Conservation (phyloP, 2,113 vertebrate genomes). For the Thryonomys swinderianus region DNA sequence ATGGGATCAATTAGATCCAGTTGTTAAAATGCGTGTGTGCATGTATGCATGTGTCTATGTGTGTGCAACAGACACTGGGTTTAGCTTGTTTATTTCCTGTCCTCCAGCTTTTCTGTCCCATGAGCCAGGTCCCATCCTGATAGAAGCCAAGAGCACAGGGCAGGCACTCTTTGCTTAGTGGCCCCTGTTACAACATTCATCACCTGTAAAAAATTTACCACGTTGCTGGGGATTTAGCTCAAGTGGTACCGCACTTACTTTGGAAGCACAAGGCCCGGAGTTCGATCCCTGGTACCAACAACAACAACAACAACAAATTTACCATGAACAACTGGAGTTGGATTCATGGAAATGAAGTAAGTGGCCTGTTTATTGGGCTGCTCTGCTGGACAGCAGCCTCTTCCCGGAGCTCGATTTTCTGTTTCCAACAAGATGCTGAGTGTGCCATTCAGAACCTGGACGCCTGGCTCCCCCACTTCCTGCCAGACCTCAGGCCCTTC, state of each 20-base stretch:
- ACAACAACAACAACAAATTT: too few species aligned
- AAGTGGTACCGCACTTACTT: too few species aligned
- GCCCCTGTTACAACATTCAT: neutral
- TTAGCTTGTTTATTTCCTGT: neutral
- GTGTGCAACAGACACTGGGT: neutral
- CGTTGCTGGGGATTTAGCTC: too few species aligned
- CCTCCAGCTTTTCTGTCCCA: neutral
- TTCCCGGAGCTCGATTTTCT: neutral
- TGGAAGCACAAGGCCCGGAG: too few species aligned
- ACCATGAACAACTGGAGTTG: neutral
- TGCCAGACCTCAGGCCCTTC: neutral
- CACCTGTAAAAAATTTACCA: neutral
- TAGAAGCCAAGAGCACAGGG: neutral
- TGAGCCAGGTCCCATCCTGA: neutral
- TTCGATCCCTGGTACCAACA: too few species aligned
- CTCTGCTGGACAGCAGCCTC: neutral
- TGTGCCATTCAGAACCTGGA: neutral
- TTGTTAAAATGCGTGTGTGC: neutral
- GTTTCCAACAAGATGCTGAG: neutral
- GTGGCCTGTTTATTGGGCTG: neutral
- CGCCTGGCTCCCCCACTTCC: neutral
- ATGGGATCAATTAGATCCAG: rapidly evolving
- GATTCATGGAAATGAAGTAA: neutral
- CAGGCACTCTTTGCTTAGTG: neutral
- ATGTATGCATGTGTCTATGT: neutral